Percentiles rank a stretch among this genome's conserved stretches.
phyloP scores from a whole-genome alignment of 2,113 vertebrate species.

The Furnarius figulus region DNA sequence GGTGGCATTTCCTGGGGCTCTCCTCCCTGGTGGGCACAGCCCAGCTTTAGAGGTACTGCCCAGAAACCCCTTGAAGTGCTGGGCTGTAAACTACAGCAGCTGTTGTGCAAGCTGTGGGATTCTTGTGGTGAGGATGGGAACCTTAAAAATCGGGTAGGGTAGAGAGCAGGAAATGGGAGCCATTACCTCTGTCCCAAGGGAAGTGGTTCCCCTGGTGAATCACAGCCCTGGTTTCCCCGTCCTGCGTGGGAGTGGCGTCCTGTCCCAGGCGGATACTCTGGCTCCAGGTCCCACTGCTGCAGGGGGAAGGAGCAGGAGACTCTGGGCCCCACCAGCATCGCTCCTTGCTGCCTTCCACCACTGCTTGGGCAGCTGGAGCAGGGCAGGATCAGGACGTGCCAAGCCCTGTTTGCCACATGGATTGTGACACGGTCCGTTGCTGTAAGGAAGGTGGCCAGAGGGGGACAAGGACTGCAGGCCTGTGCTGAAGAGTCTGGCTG shows the following conservation, averaged over 20 bases:
- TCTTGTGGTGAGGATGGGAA: conserved; percentile 44
- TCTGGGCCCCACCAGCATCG: not conserved
- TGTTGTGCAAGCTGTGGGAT: conserved; percentile 23
- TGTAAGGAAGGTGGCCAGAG: not conserved
- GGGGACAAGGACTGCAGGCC: not conserved
- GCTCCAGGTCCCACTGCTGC: not conserved
- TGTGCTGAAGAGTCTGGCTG: not conserved
- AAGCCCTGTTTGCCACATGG: not conserved
- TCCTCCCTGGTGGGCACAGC: not conserved
- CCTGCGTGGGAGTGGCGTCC: not conserved
- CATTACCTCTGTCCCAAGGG: conserved; percentile 57
- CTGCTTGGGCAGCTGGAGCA: not conserved
- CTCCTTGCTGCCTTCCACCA: not conserved
- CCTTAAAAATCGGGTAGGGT: conserved; percentile 35
- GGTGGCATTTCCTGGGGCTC: not conserved
- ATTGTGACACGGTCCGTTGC: not conserved
- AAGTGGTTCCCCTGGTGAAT: conserved; percentile 59
- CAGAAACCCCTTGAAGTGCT: not conserved
- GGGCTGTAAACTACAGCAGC: not conserved
- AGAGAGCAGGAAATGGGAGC: conserved; percentile 59
- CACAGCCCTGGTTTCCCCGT: conserved; percentile 10
- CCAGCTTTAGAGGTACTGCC: not conserved
- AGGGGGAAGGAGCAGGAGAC: not conserved
- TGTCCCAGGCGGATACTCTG: not conserved
- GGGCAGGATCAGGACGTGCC: not conserved